Evolutionary conservation across 2,113 vertebrate genomes (phyloP), one percentile per base, ranked within the genome.

Genomic region (Blennius ocellaris): DNA sequence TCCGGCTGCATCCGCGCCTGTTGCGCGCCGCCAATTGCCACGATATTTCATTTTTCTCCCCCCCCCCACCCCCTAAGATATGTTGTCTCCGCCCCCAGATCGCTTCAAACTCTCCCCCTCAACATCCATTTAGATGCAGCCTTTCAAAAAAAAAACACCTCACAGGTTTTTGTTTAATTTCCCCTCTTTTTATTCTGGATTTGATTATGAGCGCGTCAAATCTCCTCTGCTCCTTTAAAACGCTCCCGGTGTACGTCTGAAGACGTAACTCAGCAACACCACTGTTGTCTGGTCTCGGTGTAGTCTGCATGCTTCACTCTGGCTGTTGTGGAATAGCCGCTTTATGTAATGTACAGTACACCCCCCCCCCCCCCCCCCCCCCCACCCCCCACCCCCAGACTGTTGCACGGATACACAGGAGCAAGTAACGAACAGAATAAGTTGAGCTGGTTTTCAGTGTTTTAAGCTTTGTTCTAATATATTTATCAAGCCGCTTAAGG

Each of bases 1-100:
- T 88, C 79, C 44, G 75, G 76, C 70, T 82, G 73, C 81, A 76
- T 60, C 87, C 82, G 73, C 15, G 88, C 91, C 91, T 92, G 91
- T 92, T 92, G 91, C 67, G 79, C 69, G 12, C 73, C 57, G 70
- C 88, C 85, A 81, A 75, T 83, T 83, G 81, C 76, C 63, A 78
- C 53, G 69, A 82, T n/a, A 79, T 75, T 83, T 79, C 43, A 84
- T 86, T 80, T 53, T 44, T n/a, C n/a, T n/a, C n/a, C n/a, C n/a
- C n/a, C n/a, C n/a, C n/a, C n/a, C n/a, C n/a, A n/a, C n/a, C 21
- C 47, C 73, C 75, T 73, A 69, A 57, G 77, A 84, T 72, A 71
- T 16, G 66, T 58, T 79, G 80, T 83, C 83, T 76, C 76, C 85
- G 76, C 87, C 85, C 50, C 69, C 77, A n/a, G 21, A 49, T 56